A percentile compares a stretch with the other conserved stretches of the same genome.
phyloP scores from a whole-genome alignment of 2,113 vertebrate genomes.

The Calypte anna region DNA sequence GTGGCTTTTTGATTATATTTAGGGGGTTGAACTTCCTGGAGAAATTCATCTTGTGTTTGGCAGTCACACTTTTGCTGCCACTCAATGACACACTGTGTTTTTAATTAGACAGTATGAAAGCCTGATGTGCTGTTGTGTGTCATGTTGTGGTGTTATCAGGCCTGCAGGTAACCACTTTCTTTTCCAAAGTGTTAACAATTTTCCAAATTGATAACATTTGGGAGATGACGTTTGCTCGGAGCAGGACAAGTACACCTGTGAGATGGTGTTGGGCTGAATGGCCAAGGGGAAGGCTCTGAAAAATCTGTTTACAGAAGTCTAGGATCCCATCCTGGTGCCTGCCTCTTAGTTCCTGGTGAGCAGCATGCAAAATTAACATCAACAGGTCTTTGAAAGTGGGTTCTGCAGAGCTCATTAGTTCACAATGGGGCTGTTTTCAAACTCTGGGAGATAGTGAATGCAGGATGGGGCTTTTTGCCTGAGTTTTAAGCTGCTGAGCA shows the following conservation, averaged over 20 bases:
- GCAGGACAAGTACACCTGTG: slow-evolving; percentile 1
- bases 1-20: not conserved
- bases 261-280: not conserved
- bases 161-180: not conserved
- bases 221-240: not conserved
- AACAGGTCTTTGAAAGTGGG: slow-evolving; percentile 46
- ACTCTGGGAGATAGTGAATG: slow-evolving; percentile 31
- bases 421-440: slow-evolving; percentile 46
- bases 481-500: not conserved
- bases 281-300: slow-evolving; percentile 28
- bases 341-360: slow-evolving; percentile 32
- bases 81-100: not conserved
- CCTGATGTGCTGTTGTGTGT: not conserved
- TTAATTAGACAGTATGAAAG: slow-evolving; percentile 14
- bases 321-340: slow-evolving; percentile 2
- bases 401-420: slow-evolving; percentile 58
- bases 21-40: not conserved
- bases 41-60: not conserved
- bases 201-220: not conserved
- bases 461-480: slow-evolving; percentile 4
- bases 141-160: not conserved
- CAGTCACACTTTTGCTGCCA: not conserved
- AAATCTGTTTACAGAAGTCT: slow-evolving; percentile 38
- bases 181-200: not conserved
- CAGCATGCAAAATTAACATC: slow-evolving; percentile 39